Evolutionary conservation across 1,140 invertebrate genomes (phyloP).

Genomic region (Pseudomyrmex concolor): DNA sequence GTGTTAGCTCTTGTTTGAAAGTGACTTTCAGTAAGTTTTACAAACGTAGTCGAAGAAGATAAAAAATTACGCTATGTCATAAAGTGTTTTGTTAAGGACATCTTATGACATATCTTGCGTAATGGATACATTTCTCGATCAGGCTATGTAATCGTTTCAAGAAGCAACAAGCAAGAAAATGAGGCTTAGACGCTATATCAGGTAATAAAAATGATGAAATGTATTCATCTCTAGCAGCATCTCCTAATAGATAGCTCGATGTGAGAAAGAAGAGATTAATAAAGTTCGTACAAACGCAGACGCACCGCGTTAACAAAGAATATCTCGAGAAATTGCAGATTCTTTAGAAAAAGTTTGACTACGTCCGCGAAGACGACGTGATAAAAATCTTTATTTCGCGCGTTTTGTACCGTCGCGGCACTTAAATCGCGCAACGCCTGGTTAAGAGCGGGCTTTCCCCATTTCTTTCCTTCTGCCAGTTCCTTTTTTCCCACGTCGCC

Average conservation of each 20-base stretch:
- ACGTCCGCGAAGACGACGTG: conserved; percentile 40
- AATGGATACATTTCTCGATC: neutral
- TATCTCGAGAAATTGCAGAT: conserved; percentile 50
- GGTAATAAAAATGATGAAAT: neutral
- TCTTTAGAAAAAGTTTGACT: conserved; percentile 59
- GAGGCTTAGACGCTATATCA: conserved; percentile 7
- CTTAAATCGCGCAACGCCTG: conserved; percentile 62
- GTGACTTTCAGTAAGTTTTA: neutral
- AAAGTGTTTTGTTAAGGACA: neutral
- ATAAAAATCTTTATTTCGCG: conserved; percentile 72
- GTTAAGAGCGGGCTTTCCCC: conserved; percentile 55
- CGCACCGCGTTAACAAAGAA: conserved; percentile 4
- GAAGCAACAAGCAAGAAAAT: neutral
- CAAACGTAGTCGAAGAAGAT: neutral
- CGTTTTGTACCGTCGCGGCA: conserved; percentile 55
- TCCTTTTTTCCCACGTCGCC: conserved; percentile 8
- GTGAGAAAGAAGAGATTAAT: conserved; percentile 27
- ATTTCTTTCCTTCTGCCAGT: conserved; percentile 6
- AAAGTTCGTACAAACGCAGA: neutral
- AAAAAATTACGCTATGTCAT: too few species aligned
- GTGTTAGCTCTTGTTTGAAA: conserved; percentile 9
- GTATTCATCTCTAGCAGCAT: conserved; percentile 13
- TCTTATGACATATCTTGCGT: neutral
- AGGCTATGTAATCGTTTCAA: neutral
- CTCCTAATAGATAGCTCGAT: conserved; percentile 40